phyloP scores from a whole-genome alignment of 1,140 invertebrate species.

The Asbolus verrucosus region DNA sequence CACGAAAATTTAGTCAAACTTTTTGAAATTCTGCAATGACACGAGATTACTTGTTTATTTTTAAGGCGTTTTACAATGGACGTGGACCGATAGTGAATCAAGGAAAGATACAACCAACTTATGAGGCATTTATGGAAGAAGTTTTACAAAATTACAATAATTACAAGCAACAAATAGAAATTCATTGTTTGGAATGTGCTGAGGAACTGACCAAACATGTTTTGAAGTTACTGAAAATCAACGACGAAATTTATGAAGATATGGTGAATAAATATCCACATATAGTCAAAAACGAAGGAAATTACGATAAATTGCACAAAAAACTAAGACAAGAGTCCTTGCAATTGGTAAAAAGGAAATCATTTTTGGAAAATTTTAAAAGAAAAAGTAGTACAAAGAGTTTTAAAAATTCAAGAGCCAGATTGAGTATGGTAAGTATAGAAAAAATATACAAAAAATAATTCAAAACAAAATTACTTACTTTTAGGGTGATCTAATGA shows the following conservation, averaged over 20 bases:
- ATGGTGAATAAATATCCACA: neutral
- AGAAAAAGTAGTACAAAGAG: too few relatives aligned
- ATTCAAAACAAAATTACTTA: too few relatives aligned
- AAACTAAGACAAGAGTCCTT: too few relatives aligned
- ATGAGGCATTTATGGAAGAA: slow-evolving; percentile 35
- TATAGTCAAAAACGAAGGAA: neutral
- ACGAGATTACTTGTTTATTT: too few relatives aligned
- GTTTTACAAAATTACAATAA: slow-evolving; percentile 31
- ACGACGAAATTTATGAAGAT: slow-evolving; percentile 30
- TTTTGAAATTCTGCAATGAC: slow-evolving; percentile 4
- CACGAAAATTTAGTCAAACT: slow-evolving; percentile 23
- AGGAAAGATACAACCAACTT: too few relatives aligned
- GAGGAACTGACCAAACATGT: slow-evolving; percentile 9
- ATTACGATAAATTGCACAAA: too few relatives aligned
- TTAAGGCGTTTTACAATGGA: slow-evolving; percentile 47
- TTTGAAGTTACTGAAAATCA: slow-evolving; percentile 8
- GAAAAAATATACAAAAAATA: too few relatives aligned
- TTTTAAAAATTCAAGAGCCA: too few relatives aligned
- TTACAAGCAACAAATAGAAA: slow-evolving; percentile 45
- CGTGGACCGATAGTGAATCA: slow-evolving; percentile 28
- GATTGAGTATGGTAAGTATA: too few relatives aligned
- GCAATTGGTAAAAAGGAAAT: too few relatives aligned
- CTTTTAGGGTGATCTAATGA: too few relatives aligned
- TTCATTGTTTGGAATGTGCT: slow-evolving; percentile 45
- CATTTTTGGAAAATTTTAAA: too few relatives aligned